Conservation (phyloP, 2,888 invertebrate species). For the Anoncus sp. region DNA sequence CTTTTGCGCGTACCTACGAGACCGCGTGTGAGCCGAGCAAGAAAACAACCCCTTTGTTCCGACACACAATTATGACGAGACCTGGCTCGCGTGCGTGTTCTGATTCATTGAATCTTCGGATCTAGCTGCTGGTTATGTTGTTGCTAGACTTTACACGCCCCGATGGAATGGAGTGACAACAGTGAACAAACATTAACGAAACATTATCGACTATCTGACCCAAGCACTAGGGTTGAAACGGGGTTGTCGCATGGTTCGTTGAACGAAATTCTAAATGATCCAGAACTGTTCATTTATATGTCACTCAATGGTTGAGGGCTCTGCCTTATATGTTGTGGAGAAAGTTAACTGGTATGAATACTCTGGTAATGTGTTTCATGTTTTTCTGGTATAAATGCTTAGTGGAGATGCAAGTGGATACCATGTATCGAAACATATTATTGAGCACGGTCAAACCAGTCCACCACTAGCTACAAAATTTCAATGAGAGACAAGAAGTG, state of each 20-base stretch:
- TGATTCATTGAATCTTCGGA: slow-evolving; percentile 72
- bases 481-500: slow-evolving; percentile 7
- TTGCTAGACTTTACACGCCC: slow-evolving; percentile 42
- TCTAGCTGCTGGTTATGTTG: slow-evolving; percentile 40
- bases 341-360: slow-evolving; percentile 11
- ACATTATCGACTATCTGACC: slow-evolving; percentile 45
- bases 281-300: slow-evolving; percentile 23
- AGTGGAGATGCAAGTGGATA: not conserved
- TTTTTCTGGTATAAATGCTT: not conserved
- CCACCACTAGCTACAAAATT: not conserved
- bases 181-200: slow-evolving; percentile 70
- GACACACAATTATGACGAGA: slow-evolving; percentile 42
- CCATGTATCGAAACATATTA: not conserved
- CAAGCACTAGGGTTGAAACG: slow-evolving; percentile 21
- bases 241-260: slow-evolving; percentile 8
- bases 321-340: too few relatives aligned
- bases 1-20: slow-evolving; percentile 45
- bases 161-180: slow-evolving; percentile 62
- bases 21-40: slow-evolving; percentile 44
- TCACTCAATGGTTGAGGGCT: slow-evolving; percentile 22
- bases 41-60: slow-evolving; percentile 52
- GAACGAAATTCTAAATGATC: slow-evolving; percentile 8
- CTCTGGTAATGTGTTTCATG: not conserved
- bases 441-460: not conserved
- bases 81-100: slow-evolving; percentile 61